Evolutionary conservation across 1,140 invertebrate species (phyloP).

Genomic region (Ostrea denselamellosa): DNA sequence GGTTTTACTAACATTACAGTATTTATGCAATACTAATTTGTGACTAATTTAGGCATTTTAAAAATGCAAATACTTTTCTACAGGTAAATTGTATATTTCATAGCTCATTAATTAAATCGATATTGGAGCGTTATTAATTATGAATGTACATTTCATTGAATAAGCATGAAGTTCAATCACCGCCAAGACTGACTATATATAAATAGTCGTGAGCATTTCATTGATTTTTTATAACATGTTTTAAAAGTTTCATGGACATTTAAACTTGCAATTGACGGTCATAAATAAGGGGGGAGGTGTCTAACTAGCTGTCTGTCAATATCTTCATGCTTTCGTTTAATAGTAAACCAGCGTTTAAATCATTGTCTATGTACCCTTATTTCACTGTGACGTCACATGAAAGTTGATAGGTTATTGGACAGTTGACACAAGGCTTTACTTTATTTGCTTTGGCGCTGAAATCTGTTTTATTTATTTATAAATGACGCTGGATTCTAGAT

Average conservation of each 20-base stretch:
- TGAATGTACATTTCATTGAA: not conserved
- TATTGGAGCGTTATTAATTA: not conserved
- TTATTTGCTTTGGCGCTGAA: constrained; percentile 32
- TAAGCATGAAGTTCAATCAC: not conserved
- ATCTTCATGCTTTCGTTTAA: not conserved
- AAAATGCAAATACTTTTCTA: not conserved
- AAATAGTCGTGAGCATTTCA: constrained; percentile 9
- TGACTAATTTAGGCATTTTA: not conserved
- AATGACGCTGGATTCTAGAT: constrained; percentile 39
- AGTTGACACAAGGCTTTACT: not conserved
- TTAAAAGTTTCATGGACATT: constrained; percentile 12
- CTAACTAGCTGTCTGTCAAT: constrained; percentile 8
- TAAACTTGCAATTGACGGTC: not conserved
- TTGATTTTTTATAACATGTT: constrained; percentile 15
- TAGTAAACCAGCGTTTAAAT: not conserved
- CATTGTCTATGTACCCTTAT: constrained; percentile 30
- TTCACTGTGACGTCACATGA: not conserved
- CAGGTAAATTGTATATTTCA: not conserved
- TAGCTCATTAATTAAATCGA: not conserved
- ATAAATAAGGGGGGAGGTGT: constrained; percentile 5
- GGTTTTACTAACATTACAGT: no score
- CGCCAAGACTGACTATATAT: not conserved
- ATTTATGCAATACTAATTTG: not conserved
- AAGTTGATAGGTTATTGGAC: constrained; percentile 10
- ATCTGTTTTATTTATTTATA: constrained; percentile 37